Evolutionary conservation across 2,888 invertebrate genomes (phyloP).

Genomic region (Metellina segmentata): DNA sequence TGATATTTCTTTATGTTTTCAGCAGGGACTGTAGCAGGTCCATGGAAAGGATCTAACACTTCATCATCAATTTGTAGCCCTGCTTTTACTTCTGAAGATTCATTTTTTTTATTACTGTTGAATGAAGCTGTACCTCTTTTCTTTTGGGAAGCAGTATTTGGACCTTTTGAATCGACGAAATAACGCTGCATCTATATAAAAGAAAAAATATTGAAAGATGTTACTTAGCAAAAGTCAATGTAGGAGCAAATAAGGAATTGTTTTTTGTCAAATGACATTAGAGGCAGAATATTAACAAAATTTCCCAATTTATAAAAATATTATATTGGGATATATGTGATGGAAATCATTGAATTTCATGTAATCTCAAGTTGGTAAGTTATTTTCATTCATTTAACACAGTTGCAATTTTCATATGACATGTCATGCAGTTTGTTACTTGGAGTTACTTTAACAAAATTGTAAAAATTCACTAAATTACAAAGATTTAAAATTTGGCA

Average conservation of each 20-base stretch:
- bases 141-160: not conserved
- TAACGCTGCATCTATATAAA: constrained; percentile 52
- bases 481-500: too few relatives aligned
- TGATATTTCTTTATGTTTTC: constrained; percentile 69
- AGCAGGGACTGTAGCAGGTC: constrained; percentile 22
- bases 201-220: not conserved
- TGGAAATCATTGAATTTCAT: too few relatives aligned
- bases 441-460: too few relatives aligned
- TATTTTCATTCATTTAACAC: too few relatives aligned
- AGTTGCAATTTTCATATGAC: too few relatives aligned
- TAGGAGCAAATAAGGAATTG: not conserved
- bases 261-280: not conserved
- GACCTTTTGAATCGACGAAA: constrained; percentile 9
- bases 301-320: too few relatives aligned
- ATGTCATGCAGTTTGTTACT: too few relatives aligned
- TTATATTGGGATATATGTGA: too few relatives aligned
- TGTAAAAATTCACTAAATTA: too few relatives aligned
- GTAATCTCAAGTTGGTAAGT: too few relatives aligned
- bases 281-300: too few relatives aligned
- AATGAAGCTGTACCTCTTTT: not conserved
- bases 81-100: not conserved
- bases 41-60: constrained; percentile 64
- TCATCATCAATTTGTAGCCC: not conserved
- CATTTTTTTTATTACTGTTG: not conserved
- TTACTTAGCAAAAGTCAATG: not conserved